phyloP scores from a whole-genome alignment of 1,140 invertebrate species.

The Habropoda laboriosa region DNA sequence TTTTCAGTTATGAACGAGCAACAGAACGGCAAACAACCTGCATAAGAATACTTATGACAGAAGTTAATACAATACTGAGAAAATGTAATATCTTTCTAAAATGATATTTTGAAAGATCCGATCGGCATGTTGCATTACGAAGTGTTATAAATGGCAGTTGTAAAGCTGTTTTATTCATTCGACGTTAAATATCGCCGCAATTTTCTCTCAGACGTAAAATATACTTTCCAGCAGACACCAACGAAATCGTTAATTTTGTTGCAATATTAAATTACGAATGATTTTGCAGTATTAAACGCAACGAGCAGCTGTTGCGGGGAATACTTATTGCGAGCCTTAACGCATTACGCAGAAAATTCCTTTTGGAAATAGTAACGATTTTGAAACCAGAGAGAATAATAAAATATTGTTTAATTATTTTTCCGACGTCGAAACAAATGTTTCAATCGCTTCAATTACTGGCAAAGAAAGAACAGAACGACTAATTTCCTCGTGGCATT shows the following conservation, averaged over 20 bases:
- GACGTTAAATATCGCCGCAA: not conserved
- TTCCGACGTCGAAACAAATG: too few species aligned
- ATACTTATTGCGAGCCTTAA: not conserved
- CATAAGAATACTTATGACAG: too few species aligned
- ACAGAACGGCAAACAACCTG: too few species aligned
- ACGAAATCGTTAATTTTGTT: conserved; percentile 2
- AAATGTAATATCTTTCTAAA: not conserved
- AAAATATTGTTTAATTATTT: too few species aligned
- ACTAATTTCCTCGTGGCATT: conserved; percentile 8
- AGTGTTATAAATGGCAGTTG: not conserved
- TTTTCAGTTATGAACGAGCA: too few species aligned
- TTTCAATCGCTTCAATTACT: not conserved
- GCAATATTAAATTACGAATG: not conserved
- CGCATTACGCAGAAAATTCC: not conserved
- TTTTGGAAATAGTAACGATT: not conserved
- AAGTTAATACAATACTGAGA: not conserved
- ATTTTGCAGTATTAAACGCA: not conserved
- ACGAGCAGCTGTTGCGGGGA: not conserved
- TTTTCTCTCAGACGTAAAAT: not conserved
- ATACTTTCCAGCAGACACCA: not conserved
- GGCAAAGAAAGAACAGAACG: not conserved
- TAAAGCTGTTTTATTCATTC: not conserved
- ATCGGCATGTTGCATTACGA: not conserved
- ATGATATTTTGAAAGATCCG: not conserved
- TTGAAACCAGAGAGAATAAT: too few species aligned